Conservation (phyloP, 1,140 invertebrate genomes). For the Popillia japonica region DNA sequence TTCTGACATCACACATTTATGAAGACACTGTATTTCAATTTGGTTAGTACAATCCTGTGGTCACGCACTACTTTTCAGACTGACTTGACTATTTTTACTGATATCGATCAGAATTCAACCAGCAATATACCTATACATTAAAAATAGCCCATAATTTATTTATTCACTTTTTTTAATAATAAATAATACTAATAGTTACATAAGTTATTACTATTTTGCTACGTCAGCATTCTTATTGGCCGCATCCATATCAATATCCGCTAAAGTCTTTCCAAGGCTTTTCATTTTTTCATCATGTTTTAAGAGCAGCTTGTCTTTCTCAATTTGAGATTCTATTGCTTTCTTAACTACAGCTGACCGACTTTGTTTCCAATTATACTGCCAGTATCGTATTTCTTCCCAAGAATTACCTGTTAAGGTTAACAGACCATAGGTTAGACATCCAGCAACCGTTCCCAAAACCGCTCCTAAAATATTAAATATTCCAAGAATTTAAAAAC, state of each 20-base stretch:
- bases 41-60: too few species aligned
- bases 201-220: too few species aligned
- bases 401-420: constrained; percentile 63
- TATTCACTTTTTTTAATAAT: too few species aligned
- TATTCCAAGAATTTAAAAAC: background rate
- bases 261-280: background rate
- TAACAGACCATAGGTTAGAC: constrained; percentile 60
- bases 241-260: background rate
- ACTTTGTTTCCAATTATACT: constrained; percentile 61
- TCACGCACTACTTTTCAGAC: too few species aligned
- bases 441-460: constrained; percentile 65
- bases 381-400: constrained; percentile 65
- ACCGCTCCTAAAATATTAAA: constrained; percentile 59
- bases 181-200: too few species aligned
- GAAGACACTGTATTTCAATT: too few species aligned
- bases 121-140: too few species aligned
- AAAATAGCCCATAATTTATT: too few species aligned
- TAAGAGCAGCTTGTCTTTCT: constrained; percentile 47
- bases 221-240: too few species aligned
- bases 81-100: too few species aligned
- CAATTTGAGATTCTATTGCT: constrained; percentile 49
- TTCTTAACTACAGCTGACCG: constrained; percentile 56
- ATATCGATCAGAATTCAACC: too few species aligned
- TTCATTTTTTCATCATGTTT: constrained; percentile 10
- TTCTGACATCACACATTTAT: too few species aligned